A percentile compares a stretch with the other conserved stretches of the same genome.
phyloP scores from a whole-genome alignment of 2,113 vertebrate species.

The Pachyramphus minor region DNA sequence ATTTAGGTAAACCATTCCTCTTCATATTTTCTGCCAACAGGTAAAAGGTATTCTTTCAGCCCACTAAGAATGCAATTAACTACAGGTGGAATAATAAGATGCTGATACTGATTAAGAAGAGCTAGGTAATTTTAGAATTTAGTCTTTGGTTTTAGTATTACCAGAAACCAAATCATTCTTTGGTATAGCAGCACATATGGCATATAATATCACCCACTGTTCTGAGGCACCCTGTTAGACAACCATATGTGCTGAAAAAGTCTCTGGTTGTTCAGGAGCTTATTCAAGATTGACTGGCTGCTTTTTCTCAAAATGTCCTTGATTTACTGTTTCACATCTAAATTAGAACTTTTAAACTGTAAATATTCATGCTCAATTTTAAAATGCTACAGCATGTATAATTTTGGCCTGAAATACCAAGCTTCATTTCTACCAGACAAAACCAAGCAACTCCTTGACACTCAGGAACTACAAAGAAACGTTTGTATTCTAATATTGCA shows the following conservation, averaged over 20 bases:
- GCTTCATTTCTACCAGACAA: slow-evolving; percentile 1
- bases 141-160: slow-evolving; percentile 46
- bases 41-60: neutral
- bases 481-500: neutral
- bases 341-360: slow-evolving; percentile 45
- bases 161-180: slow-evolving; percentile 52
- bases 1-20: neutral
- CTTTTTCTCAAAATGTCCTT: slow-evolving; percentile 35
- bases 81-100: slow-evolving; percentile 42
- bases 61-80: slow-evolving; percentile 31
- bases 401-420: slow-evolving; percentile 28
- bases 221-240: slow-evolving; percentile 63
- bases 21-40: neutral
- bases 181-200: slow-evolving; percentile 71
- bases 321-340: slow-evolving; percentile 47
- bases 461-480: neutral
- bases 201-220: slow-evolving; percentile 67
- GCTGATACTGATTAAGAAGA: slow-evolving; percentile 54
- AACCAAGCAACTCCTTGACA: neutral
- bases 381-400: slow-evolving; percentile 13
- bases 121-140: slow-evolving; percentile 53
- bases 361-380: slow-evolving; percentile 49
- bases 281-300: slow-evolving; percentile 27
- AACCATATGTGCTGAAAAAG: slow-evolving; percentile 71
- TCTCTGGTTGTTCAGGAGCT: slow-evolving; percentile 33